A percentile compares a stretch with the other conserved stretches of the same genome.
Evolutionary conservation across 1,140 invertebrate species (phyloP).

Genomic region (Helicoverpa armigera): DNA sequence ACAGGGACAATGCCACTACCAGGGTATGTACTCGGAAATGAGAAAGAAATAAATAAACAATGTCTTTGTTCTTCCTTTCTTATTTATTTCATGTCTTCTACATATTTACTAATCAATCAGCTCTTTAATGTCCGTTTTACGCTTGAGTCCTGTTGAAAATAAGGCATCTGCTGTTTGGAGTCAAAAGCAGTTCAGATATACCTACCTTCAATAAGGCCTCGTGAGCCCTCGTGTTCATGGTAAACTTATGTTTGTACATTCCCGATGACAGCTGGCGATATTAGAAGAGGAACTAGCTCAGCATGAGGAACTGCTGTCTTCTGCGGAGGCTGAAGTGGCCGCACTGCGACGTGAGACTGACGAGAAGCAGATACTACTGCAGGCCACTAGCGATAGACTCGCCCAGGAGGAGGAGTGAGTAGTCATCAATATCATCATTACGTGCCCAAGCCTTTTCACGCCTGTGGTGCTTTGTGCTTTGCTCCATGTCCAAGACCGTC

Average conservation of each 20-base stretch:
- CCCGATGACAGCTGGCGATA: conserved; percentile 57
- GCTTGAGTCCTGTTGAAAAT: background rate
- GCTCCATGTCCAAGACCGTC: no score
- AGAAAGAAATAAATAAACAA: no score
- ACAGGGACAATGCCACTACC: conserved; percentile 61
- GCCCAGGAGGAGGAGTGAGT: conserved; percentile 63
- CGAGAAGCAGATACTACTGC: conserved; percentile 55
- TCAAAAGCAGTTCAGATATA: no score
- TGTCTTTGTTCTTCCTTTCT: no score
- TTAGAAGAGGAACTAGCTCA: conserved; percentile 68
- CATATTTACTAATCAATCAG: no score
- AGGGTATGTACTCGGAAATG: conserved; percentile 51
- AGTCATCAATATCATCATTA: background rate
- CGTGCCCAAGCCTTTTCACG: no score
- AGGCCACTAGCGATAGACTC: conserved; percentile 55
- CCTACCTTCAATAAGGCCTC: no score
- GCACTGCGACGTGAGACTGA: conserved; percentile 56
- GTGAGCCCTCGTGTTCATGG: no score
- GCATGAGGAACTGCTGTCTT: conserved; percentile 60
- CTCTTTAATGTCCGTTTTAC: no score
- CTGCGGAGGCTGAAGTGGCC: conserved; percentile 59
- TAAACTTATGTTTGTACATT: background rate
- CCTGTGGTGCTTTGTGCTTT: no score
- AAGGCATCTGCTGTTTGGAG: no score
- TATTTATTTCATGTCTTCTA: no score